Conservation (phyloP, 1,140 invertebrate species). For the Carposina sasakii region DNA sequence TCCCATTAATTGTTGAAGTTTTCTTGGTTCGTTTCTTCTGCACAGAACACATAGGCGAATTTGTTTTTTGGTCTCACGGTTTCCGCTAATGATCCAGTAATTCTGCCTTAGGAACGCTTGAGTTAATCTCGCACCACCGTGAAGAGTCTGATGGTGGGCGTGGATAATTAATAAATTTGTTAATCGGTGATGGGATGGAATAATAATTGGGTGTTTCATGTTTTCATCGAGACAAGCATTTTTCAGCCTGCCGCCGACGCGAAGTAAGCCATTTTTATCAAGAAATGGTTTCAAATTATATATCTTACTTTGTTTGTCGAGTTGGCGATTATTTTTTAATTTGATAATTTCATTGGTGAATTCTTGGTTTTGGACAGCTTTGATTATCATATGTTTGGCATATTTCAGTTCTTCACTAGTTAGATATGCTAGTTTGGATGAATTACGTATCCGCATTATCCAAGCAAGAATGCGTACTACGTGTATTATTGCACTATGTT, state of each 20-base stretch:
- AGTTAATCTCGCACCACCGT: conserved; percentile 28
- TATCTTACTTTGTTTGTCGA: conserved; percentile 9
- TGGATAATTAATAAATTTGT: conserved; percentile 23
- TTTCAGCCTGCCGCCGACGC: conserved; percentile 31
- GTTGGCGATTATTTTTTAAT: background rate
- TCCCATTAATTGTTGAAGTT: conserved; percentile 29
- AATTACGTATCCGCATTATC: conserved; percentile 9
- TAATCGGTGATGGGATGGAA: conserved; percentile 15
- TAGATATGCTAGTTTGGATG: background rate
- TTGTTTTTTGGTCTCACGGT: conserved; percentile 4
- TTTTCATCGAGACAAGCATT: conserved; percentile 1
- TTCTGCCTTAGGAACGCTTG: conserved; percentile 21
- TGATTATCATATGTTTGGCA: conserved; percentile 10
- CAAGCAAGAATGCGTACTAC: conserved; percentile 8
- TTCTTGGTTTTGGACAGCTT: conserved; percentile 10
- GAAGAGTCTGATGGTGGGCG: conserved; percentile 20
- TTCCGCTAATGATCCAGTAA: conserved; percentile 31
- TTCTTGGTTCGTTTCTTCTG: conserved; percentile 10
- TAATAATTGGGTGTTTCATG: conserved; percentile 20
- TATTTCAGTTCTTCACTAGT: background rate
- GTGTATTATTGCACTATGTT: conserved; percentile 4
- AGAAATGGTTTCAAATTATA: conserved; percentile 13
- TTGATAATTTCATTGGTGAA: conserved; percentile 10
- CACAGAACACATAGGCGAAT: conserved; percentile 21
- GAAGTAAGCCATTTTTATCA: conserved; percentile 13